Base-by-base conservation (phyloP, 2,888 invertebrate genomes). In the Allophyes oxyacanthae region DNA sequence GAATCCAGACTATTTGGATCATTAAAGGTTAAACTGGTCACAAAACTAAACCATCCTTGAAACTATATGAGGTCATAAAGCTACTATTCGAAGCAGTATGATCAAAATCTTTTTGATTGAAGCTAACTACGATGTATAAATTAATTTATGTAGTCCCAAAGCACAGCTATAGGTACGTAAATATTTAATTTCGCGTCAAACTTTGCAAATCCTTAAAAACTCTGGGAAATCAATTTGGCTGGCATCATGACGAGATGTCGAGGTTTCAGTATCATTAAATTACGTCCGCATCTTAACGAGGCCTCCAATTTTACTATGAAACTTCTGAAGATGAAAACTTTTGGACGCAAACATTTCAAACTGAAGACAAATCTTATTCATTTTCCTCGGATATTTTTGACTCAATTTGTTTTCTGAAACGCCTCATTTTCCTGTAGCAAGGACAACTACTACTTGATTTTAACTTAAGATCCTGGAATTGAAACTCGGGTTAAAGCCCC, bases 201-300 rank as follows among this genome's bases (percentile, higher is more conserved):
- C 15, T 58, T 69, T 2, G 28, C 14, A 26, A 52, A 45, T 58
- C 14, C 30, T 30, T 52, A 40, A 63, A 20, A 44, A 48, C 34
- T 63, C 56, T 20, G 6, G 11, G 64, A 41, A 57, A 57, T 51
- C 51, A 66, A 57, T 69, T 64, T 52, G 40, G 40, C n/a, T 32
- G 33, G 33, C 38, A 51, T 37, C 52, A 34, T 45, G 55, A 41
- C 36, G 40, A 68, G 30, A 28, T 38, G 10, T 32, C 61, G 40
- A 56, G 15, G 45, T 40, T 65, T 48, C 33, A 28, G 33, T 62
- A 51, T 66, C 61, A 61, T 71, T 57, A 53, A 55, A 65, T 65
- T 61, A 53, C 54, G 43, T 54, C 45, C 15, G 53, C 33, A 15
- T 48, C 61, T 52, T 71, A 62, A 51, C 56, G 30, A 70, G 36